A percentile compares a stretch with the other conserved stretches of the same genome.
Evolutionary conservation across 1,140 invertebrate genomes (phyloP).

Genomic region (Rhyzopertha dominica): DNA sequence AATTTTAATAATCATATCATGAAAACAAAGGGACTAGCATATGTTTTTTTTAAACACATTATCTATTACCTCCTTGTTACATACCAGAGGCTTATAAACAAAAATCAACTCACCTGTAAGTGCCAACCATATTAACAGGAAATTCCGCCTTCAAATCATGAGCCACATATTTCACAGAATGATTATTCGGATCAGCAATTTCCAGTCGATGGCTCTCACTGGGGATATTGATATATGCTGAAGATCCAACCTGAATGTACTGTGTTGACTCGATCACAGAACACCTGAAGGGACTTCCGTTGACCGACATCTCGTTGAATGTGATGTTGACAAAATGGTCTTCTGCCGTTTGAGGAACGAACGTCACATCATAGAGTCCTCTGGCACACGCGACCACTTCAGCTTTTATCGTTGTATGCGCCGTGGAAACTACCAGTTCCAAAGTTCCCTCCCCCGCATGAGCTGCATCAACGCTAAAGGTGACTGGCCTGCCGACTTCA

Average conservation of each 20-base stretch:
- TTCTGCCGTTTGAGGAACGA: constrained; percentile 84
- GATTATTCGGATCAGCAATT: constrained; percentile 41
- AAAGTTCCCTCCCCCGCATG: constrained; percentile 94
- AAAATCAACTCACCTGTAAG: too few species aligned
- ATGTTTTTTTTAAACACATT: constrained; percentile 13
- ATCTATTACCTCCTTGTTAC: too few species aligned
- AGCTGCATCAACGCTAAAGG: constrained; percentile 91
- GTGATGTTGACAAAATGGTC: constrained; percentile 94
- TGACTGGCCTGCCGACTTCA: constrained; percentile 77
- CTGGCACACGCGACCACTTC: constrained; percentile 79
- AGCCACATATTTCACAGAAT: constrained; percentile 39
- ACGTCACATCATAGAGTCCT: constrained; percentile 94
- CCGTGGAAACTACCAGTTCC: constrained; percentile 89
- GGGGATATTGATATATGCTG: constrained; percentile 51
- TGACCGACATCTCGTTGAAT: constrained; percentile 92
- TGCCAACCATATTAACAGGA: constrained; percentile 38
- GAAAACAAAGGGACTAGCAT: background rate
- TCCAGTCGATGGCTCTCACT: constrained; percentile 40
- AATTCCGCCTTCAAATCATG: constrained; percentile 42
- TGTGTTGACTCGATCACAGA: constrained; percentile 48
- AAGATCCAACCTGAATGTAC: constrained; percentile 49
- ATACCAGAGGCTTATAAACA: too few species aligned
- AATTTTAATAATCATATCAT: background rate
- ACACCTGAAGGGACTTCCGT: constrained; percentile 85
- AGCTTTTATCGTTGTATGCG: constrained; percentile 80